Evolutionary conservation across 2,113 vertebrate genomes (phyloP).

Genomic region (Pseudorhombus dupliciocellatus): DNA sequence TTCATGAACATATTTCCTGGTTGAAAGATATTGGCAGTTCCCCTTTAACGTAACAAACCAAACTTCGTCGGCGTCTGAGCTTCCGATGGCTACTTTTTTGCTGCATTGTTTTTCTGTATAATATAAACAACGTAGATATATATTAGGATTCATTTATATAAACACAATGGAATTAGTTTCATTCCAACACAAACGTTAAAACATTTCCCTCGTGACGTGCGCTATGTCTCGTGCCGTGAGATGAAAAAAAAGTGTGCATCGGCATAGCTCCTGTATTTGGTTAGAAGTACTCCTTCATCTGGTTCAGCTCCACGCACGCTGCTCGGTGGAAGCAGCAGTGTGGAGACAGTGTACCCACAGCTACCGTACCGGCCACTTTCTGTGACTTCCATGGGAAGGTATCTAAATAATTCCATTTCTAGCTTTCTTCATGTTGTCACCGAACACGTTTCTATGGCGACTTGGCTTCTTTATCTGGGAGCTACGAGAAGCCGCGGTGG

Average conservation of each 20-base stretch:
- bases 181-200: slow-evolving; percentile 58
- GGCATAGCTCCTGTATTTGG: slow-evolving; percentile 72
- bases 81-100: slow-evolving; percentile 59
- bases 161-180: slow-evolving; percentile 58
- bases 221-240: slow-evolving; percentile 48
- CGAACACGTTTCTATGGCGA: slow-evolving; percentile 8
- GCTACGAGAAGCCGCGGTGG: slow-evolving; percentile 14
- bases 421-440: slow-evolving; percentile 24
- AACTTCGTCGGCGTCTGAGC: slow-evolving; percentile 36
- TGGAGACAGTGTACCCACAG: not conserved
- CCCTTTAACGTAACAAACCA: slow-evolving; percentile 28
- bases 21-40: not conserved
- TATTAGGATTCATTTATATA: slow-evolving; percentile 82
- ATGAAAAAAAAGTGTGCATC: slow-evolving; percentile 54
- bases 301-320: not conserved
- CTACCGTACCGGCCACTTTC: slow-evolving; percentile 10
- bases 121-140: slow-evolving; percentile 67
- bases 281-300: slow-evolving; percentile 52
- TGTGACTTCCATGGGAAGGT: slow-evolving; percentile 43
- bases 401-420: slow-evolving; percentile 41
- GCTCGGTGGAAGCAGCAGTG: not conserved
- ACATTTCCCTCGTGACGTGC: slow-evolving; percentile 54
- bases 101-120: slow-evolving; percentile 61
- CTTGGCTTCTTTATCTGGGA: slow-evolving; percentile 18
- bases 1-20: not conserved